A percentile compares a stretch with the other conserved stretches of the same genome.
These are phyloP conservation scores for Megamerina dolium DNA, from an alignment of 2,888 invertebrate species.

Conservation along the genomic window DNA sequence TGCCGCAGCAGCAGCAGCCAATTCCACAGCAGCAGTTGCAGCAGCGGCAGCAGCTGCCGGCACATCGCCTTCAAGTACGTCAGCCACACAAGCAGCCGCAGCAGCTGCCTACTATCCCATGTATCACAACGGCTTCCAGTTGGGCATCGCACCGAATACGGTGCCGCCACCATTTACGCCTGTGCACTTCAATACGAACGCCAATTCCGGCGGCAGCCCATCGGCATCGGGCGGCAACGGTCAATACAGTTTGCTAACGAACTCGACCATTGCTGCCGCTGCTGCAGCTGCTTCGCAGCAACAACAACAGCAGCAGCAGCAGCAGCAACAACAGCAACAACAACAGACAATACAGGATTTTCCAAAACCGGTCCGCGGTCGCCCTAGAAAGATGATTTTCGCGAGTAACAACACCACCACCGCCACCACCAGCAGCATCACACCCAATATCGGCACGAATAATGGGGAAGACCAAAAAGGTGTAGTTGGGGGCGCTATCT, in stretches of 20 bases:
- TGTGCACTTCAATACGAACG: slow-evolving; percentile 38
- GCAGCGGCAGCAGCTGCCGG: slow-evolving; percentile 30
- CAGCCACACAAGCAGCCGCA: slow-evolving; percentile 24
- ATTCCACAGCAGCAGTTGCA: slow-evolving; percentile 26
- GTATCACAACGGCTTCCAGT: slow-evolving; percentile 49
- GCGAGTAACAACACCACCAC: slow-evolving; percentile 3
- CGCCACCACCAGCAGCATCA: slow-evolving; percentile 1
- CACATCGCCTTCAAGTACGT: slow-evolving; percentile 28
- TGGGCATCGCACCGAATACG: slow-evolving; percentile 44
- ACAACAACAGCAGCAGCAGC: slow-evolving; percentile 15
- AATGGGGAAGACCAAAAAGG: slow-evolving; percentile 9
- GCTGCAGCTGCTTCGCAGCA: slow-evolving; percentile 25
- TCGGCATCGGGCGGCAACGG: slow-evolving; percentile 16
- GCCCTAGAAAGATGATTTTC: slow-evolving; percentile 42
- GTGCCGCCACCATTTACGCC: slow-evolving; percentile 48
- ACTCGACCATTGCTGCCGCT: slow-evolving; percentile 24
- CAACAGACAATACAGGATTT: slow-evolving; percentile 42
- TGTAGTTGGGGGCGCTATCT: too few relatives aligned
- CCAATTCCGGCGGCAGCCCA: slow-evolving; percentile 10
- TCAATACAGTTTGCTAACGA: slow-evolving; percentile 24
- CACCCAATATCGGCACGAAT: too few relatives aligned
- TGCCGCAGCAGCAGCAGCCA: slow-evolving; percentile 27
- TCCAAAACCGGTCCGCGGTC: slow-evolving; percentile 46
- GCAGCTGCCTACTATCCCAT: slow-evolving; percentile 43
- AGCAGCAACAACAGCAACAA: slow-evolving; percentile 25